These are phyloP conservation scores for Pogona vitticeps DNA, from an alignment of 2,113 vertebrate species.

Conservation along the genomic window DNA sequence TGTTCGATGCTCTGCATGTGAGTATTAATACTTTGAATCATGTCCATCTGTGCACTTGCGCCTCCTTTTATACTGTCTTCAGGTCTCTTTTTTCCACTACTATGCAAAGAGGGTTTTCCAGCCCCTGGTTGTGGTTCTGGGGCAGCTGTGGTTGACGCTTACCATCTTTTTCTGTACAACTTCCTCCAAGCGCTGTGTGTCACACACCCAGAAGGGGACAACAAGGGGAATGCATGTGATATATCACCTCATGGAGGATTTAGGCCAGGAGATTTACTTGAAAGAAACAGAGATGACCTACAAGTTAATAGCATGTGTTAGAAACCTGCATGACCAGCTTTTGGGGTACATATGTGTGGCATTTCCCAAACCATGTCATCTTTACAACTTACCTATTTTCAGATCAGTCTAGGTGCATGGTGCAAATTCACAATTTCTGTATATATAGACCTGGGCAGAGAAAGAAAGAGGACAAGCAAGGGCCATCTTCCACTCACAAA, in stretches of 20 bases:
- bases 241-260: conserved; percentile 31
- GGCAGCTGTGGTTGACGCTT: conserved; percentile 33
- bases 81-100: conserved; percentile 51
- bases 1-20: not conserved
- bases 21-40: not conserved
- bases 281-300: conserved; percentile 6
- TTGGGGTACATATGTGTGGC: not conserved
- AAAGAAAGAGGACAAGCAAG: not conserved
- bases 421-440: not conserved
- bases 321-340: not conserved
- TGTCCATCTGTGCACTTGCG: not conserved
- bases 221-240: not conserved
- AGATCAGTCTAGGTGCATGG: not conserved
- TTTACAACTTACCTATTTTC: too few species aligned
- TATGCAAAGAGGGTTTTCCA: conserved; percentile 19
- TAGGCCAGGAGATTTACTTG: conserved; percentile 22
- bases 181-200: conserved; percentile 45
- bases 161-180: conserved; percentile 44
- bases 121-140: not conserved
- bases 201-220: conserved; percentile 9
- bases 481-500: too few species aligned
- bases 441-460: too few species aligned
- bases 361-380: not conserved
- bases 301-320: not conserved
- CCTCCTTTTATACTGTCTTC: conserved; percentile 56